A percentile compares a stretch with the other conserved stretches of the same genome.
These are phyloP conservation scores for Centruroides vittatus DNA, from an alignment of 1,140 invertebrate genomes.

Conservation along the genomic window DNA sequence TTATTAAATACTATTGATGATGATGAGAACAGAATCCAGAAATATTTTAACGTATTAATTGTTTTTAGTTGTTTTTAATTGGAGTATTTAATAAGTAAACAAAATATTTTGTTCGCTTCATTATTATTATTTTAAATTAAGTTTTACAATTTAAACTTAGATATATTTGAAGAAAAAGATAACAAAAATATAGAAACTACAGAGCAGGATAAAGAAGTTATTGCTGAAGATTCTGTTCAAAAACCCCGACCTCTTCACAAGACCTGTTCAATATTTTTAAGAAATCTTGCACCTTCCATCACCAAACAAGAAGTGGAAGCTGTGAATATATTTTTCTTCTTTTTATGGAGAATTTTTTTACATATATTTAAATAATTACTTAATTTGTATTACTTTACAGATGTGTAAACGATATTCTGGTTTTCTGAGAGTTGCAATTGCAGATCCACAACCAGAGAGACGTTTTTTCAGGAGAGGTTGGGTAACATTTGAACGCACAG, in stretches of 20 bases:
- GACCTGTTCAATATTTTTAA: conserved; percentile 90
- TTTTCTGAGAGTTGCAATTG: conserved; percentile 88
- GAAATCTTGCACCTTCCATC: conserved; percentile 88
- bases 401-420: conserved; percentile 90
- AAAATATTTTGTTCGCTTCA: too few species aligned
- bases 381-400: conserved; percentile 31
- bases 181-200: conserved; percentile 17
- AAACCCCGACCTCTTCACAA: conserved; percentile 50
- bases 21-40: too few species aligned
- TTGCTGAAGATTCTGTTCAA: conserved; percentile 17
- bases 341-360: neutral
- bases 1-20: too few species aligned
- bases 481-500: conserved; percentile 93
- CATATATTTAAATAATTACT: neutral
- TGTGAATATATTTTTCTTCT: conserved; percentile 41
- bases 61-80: too few species aligned
- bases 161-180: conserved; percentile 5
- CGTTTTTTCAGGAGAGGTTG: conserved; percentile 92
- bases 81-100: too few species aligned
- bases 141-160: too few species aligned
- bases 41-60: too few species aligned
- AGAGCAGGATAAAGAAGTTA: conserved; percentile 21
- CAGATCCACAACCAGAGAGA: conserved; percentile 89
- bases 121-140: too few species aligned
- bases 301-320: conserved; percentile 94